phyloP scores from a whole-genome alignment of 2,888 invertebrate genomes.

The Aspidiotus destructor region DNA sequence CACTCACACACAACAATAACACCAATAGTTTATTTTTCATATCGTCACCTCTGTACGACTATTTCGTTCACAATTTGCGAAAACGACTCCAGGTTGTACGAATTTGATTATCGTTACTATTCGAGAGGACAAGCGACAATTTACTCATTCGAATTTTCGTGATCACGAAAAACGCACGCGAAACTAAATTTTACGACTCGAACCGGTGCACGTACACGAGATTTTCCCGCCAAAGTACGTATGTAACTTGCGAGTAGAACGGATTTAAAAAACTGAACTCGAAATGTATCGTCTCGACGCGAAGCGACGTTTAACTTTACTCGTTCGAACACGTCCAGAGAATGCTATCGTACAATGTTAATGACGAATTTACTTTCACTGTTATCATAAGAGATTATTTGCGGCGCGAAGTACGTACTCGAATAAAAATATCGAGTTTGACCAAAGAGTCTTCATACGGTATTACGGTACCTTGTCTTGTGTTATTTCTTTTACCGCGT shows the following conservation, averaged over 20 bases:
- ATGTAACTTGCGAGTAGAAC: neutral
- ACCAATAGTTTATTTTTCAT: slow-evolving; percentile 29
- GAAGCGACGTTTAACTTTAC: slow-evolving; percentile 14
- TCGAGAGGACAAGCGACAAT: too few species aligned
- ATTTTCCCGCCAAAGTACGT: slow-evolving; percentile 20
- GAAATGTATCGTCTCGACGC: too few species aligned
- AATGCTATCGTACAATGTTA: slow-evolving; percentile 22
- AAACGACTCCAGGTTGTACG: slow-evolving; percentile 25
- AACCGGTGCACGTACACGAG: neutral
- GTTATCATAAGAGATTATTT: slow-evolving; percentile 18
- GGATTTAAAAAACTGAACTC: slow-evolving; percentile 7
- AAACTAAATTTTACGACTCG: neutral
- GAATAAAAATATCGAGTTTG: slow-evolving; percentile 28
- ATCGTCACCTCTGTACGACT: slow-evolving; percentile 27
- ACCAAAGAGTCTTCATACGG: slow-evolving; percentile 20
- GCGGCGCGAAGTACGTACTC: slow-evolving; percentile 28
- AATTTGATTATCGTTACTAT: too few species aligned
- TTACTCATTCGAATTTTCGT: too few species aligned
- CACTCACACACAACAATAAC: slow-evolving; percentile 28
- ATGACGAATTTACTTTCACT: slow-evolving; percentile 31
- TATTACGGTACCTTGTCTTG: slow-evolving; percentile 13
- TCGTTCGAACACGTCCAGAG: slow-evolving; percentile 29
- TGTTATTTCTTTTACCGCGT: slow-evolving; percentile 13
- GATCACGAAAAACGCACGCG: neutral
- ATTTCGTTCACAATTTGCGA: slow-evolving; percentile 12